A percentile compares a stretch with the other conserved stretches of the same genome.
Evolutionary conservation across 2,113 vertebrate genomes (phyloP).

Genomic region (Okapia johnstoni): DNA sequence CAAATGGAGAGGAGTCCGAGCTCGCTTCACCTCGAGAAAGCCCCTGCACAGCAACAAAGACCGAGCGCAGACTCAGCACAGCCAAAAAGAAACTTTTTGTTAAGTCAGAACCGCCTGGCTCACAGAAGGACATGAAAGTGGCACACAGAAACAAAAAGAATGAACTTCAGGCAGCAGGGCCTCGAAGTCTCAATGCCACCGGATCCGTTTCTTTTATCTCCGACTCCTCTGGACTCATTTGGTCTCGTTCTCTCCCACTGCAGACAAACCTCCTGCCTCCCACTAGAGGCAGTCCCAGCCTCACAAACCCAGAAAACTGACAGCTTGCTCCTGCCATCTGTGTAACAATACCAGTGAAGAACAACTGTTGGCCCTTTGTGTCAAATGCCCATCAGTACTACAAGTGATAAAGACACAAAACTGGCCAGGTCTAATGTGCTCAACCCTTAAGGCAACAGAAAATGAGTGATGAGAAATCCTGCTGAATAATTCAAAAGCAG

Average conservation of each 20-base stretch:
- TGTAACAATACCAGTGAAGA: neutral
- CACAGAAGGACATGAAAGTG: neutral
- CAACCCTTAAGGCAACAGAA: neutral
- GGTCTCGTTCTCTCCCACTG: constrained; percentile 20
- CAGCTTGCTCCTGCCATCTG: neutral
- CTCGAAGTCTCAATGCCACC: neutral
- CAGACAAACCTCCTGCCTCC: neutral
- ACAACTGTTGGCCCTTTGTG: neutral
- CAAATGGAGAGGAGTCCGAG: neutral
- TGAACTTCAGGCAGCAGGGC: neutral
- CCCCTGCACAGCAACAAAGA: neutral
- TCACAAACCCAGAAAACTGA: neutral
- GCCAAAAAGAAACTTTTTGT: neutral
- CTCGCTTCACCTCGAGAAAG: neutral
- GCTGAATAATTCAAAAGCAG: constrained; percentile 15
- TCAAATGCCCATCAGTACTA: neutral
- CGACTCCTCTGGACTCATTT: neutral
- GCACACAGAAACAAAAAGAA: neutral
- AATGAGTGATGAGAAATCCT: neutral
- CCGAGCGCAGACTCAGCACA: neutral
- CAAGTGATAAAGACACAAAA: neutral
- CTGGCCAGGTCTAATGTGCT: neutral
- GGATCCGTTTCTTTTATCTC: neutral
- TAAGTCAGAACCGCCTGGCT: neutral
- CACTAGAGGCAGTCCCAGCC: neutral